A percentile compares a stretch with the other conserved stretches of the same genome.
These are phyloP conservation scores for Chrysina gloriosa DNA, from an alignment of 2,888 invertebrate genomes.

Conservation along the genomic window DNA sequence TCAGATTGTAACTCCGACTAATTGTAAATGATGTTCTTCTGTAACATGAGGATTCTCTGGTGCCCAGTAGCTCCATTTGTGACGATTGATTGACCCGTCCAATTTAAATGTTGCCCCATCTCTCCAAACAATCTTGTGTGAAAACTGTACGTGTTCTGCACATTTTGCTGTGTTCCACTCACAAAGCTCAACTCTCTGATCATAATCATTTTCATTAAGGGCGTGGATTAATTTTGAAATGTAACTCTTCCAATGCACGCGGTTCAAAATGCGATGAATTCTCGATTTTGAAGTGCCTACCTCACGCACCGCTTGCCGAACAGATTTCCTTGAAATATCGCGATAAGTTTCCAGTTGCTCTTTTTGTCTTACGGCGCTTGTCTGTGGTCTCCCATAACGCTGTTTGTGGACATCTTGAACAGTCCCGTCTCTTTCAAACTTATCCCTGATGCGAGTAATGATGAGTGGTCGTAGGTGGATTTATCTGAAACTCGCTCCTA, in stretches of 20 bases:
- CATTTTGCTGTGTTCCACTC: not conserved
- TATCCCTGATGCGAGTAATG: too few relatives aligned
- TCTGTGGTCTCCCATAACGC: too few relatives aligned
- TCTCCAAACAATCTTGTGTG: not conserved
- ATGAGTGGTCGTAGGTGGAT: too few relatives aligned
- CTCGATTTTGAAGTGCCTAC: not conserved
- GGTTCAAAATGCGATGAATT: not conserved
- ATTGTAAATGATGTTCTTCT: too few relatives aligned
- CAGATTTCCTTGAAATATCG: too few relatives aligned
- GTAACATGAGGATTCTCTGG: too few relatives aligned
- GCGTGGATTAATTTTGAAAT: not conserved
- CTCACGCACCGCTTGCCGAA: not conserved
- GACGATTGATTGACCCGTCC: not conserved
- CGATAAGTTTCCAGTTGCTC: too few relatives aligned
- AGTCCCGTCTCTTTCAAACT: too few relatives aligned
- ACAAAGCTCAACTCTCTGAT: conserved; percentile 4
- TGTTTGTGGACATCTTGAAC: too few relatives aligned
- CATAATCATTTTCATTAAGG: not conserved
- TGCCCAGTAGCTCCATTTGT: not conserved
- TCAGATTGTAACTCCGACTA: too few relatives aligned
- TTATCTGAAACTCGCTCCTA: too few relatives aligned
- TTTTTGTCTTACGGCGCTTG: too few relatives aligned
- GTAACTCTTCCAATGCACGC: not conserved
- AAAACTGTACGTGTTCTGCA: not conserved
- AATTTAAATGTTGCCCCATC: conserved; percentile 1